Evolutionary conservation across 2,888 invertebrate species (phyloP), one percentile per base, ranked within the genome.

Genomic region (Prenolepis imparis): DNA sequence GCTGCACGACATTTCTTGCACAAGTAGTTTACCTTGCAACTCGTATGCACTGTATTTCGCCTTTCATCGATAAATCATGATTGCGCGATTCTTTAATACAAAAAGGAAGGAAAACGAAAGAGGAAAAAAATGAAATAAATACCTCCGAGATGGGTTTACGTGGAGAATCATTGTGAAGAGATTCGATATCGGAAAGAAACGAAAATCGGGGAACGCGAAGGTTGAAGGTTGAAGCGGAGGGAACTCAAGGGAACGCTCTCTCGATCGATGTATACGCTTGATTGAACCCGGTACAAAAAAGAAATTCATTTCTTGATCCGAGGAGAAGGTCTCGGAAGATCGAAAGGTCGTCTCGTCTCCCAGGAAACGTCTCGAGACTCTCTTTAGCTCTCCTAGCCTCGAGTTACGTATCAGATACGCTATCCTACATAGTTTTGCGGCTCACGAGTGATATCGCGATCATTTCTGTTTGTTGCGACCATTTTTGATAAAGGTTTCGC

Each of bases 21-120:
- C 82, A 89, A 87, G 63, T 67, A 84, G 82, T 84, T 88, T 70
- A 64, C 88, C 84, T 88, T 88, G 88, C 80, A 74, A 66, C 59
- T 68, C 82, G 55, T 75, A 66, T 61, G 61, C 48, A 15, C 48
- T 15, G 21, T 32, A 61, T 41, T 44, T 44, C 28, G 28, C 28
- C 28, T 28, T 39, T 8, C 48, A 48, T 63, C 61, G 28, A 63
- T 73, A 52, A 74, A 63, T 81, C 41, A 74, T 74, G 61, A 70
- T 28, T 67, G 77, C 70, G 24, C 57, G 59, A 28, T 36, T 36
- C 36, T 36, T 32, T 36, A 3, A 5, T 36, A 8, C 18, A 15
- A 39, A 44, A n/a, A 68, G 0, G 8, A 57, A 59, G 32, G 36
- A 28, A 24, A 57, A 21, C 18, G 52, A 39, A 12, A 6, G 3